Base-by-base conservation (phyloP, 2,113 vertebrate species). In the Menidia beryllina region DNA sequence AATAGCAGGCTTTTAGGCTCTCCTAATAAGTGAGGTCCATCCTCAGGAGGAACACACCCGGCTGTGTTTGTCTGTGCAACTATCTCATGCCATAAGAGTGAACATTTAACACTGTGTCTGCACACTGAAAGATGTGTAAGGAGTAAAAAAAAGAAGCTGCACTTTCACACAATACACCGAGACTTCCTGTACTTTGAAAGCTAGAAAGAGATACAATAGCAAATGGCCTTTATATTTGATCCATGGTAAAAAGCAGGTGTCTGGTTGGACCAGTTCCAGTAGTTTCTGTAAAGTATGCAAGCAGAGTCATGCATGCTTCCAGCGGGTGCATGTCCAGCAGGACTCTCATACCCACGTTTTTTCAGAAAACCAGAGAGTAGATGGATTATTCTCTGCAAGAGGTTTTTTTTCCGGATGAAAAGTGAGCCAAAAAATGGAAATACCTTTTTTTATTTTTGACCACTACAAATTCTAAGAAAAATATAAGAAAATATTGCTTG, bases 221-320 rank as follows among this genome's bases (percentile, higher is more conserved):
- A 53, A 52, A 54, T 56, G 52, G 7, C 38, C 13, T 73, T 56
- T 65, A 72, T 53, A 63, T 69, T 36, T 54, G 23, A 59, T 53
- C 48, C 39, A 20, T 20, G 64, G 20, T 21, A 21, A 72, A 25
- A 69, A 72, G 39, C 21, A 55, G 49, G 20, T 38, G 36, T 30
- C 59, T 51, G 48, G n/a, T 61, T 86, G 60, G 63, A 59, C 30
- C 24, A 43, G 19, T 59, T 73, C 43, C 51, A 48, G 48, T 3
- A 52, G 58, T 43, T 74, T 59, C 26, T 39, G 69, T 48, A 27
- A 71, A 69, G 65, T 20, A 38, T 69, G 27, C 57, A 66, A 51
- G 34, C 54, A 65, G 23, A 21, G 21, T 50, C 14, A 36, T 56
- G 36, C 36, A 70, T 25, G 21, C 23, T 7, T 62, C 66, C 9